Evolutionary conservation across 2,113 vertebrate genomes (phyloP).

Genomic region (Sinocyclocheilus anophthalmus): DNA sequence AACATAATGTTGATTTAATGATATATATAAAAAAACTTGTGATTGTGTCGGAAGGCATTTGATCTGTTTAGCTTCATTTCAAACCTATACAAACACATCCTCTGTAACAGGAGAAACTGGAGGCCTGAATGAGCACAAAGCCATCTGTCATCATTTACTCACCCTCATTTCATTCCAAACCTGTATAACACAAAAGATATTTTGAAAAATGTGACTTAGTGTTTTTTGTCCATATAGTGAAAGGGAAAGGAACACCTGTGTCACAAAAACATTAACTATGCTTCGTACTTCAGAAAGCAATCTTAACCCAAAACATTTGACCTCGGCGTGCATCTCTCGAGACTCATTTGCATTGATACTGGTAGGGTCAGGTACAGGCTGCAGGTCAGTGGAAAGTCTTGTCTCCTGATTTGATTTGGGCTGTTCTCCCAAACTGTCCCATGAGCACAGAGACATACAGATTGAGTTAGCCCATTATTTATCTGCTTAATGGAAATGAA

Average conservation of each 20-base stretch:
- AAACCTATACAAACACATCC: not conserved
- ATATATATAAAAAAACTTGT: not conserved
- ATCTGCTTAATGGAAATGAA: constrained; percentile 41
- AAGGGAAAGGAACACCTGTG: not conserved
- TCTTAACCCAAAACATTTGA: constrained; percentile 15
- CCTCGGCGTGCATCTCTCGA: not conserved
- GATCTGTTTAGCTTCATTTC: not conserved
- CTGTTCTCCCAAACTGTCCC: constrained; percentile 45
- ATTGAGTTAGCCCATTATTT: constrained; percentile 61
- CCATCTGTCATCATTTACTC: not conserved
- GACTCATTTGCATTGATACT: constrained; percentile 7
- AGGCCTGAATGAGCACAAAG: not conserved
- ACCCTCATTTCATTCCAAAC: not conserved
- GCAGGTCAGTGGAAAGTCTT: constrained; percentile 68
- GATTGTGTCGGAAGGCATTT: not conserved
- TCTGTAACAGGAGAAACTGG: not conserved
- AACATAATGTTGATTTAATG: not conserved
- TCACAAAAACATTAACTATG: not conserved
- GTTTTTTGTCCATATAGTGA: not conserved
- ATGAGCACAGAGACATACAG: constrained; percentile 45
- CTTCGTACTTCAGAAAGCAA: not conserved
- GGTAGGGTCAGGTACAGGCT: constrained; percentile 35
- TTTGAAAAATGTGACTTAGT: not conserved
- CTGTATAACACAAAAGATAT: not conserved
- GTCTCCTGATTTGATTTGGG: constrained; percentile 63